Base-by-base conservation (phyloP, 2,113 vertebrate species). In the Herpetotheres cachinnans region DNA sequence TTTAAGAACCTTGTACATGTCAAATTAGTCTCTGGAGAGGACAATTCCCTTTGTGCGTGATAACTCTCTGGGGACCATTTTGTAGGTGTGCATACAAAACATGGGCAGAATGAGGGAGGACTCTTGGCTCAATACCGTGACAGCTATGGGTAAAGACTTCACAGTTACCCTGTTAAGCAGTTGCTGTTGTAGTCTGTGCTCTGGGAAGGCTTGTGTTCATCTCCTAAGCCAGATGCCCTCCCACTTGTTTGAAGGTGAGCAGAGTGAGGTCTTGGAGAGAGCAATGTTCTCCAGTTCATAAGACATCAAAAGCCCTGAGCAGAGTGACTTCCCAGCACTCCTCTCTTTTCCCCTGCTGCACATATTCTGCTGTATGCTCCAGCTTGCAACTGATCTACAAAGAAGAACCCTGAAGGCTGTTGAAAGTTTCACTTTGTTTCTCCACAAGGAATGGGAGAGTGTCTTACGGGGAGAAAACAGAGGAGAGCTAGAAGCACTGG, bases 291-390 rank as follows among this genome's bases (percentile, higher is more conserved):
- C 10, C 36, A 61, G 38, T 36, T 63, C 16, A 4, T 62, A 65
- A 76, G 46, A 36, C 4, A 80, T 16, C 25, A 46, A 38, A 79
- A 77, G 17, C 10, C 25, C n/a, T 7, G 13, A 86, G 38, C 22
- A 72, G 12, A 59, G 13, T 29, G 36, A 34, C 13, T 73, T 61
- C 16, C 13, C 46, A 55, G 24, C 11, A 11, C 46, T 56, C 21
- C 22, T 56, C 6, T 50, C 16, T 65, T 69, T 44, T 47, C 16
- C 16, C 4, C 2, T 36, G 6, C 20, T 76, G 22, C 0, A 0
- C 8, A 5, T 36, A 26, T 17, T 79, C 49, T 86, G 36, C 36
- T 16, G 0, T 44, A 36, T 0, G 0, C 8, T 76, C 24, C 18
- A 44, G 34, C 54, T 80, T 46, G 76, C 34, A 83, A 25, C 8